Evolutionary conservation across 2,888 invertebrate species (phyloP), one percentile per base, ranked within the genome.

Genomic region (Cryptus armator): DNA sequence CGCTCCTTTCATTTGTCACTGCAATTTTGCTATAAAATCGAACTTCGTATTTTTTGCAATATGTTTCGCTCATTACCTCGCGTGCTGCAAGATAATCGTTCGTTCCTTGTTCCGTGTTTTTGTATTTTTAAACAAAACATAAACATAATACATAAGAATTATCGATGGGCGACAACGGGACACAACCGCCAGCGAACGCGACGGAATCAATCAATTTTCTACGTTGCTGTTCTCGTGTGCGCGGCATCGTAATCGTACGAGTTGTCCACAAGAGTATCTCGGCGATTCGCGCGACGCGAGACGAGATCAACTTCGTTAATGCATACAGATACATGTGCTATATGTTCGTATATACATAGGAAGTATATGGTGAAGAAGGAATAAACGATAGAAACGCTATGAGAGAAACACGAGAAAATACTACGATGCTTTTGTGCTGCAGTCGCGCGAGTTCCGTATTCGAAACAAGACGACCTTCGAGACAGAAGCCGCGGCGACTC

Each of bases 401-500:
- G 46, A 62, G 70, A 7, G 43, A 53, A 37, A 16, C 70, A 43
- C 72, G 37, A 10, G 16, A 83, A 48, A 56, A 77, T 29, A 56
- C 51, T 12, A 43, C 44, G 66, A 53, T 51, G 48, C 44, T 12
- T 51, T 44, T 67, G 37, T 43, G 48, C 76, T 48, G 19, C 72
- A 75, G 62, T 67, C 67, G 76, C 62, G n/a, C 37, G 74, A 87
- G 84, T 87, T 87, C 87, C 87, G 87, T 87, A 87, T 84, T 79
- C 79, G 68, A 83, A 82, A 87, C 87, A 32, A 48, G 86, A 71
- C 67, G 86, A 78, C 87, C 87, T 86, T 86, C 87, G 80, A 66
- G 76, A 72, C 51, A 56, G 56, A 68, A 51, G 24, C 59, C 76
- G 77, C 72, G 66, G 14, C 24, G 16, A 44, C 72, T 67, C 67